A percentile compares a stretch with the other conserved stretches of the same genome.
Evolutionary conservation across 2,888 invertebrate species (phyloP).

Genomic region (Drosophila recens): DNA sequence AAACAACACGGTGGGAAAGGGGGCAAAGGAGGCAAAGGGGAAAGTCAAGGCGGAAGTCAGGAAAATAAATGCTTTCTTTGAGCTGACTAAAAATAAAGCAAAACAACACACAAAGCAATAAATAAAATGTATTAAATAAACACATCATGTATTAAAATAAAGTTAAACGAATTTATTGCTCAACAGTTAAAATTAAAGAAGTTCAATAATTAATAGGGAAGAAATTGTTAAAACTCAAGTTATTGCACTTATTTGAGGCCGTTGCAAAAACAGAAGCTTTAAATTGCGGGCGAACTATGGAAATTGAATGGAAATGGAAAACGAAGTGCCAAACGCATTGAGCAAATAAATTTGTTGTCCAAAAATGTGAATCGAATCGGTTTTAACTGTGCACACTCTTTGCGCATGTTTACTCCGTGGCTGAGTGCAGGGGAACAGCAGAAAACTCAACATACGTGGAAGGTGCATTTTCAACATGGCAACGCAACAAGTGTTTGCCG

Average conservation of each 20-base stretch:
- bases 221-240: not conserved
- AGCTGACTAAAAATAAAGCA: not conserved
- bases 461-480: slow-evolving; percentile 18
- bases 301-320: slow-evolving; percentile 21
- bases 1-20: not conserved
- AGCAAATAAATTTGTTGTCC: slow-evolving; percentile 62
- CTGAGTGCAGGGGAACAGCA: not conserved
- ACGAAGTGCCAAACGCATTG: slow-evolving; percentile 63
- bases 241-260: slow-evolving; percentile 14
- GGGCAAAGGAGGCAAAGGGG: not conserved
- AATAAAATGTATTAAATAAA: not conserved
- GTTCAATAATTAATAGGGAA: not conserved
- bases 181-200: no score
- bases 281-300: slow-evolving; percentile 6
- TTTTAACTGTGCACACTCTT: slow-evolving; percentile 17
- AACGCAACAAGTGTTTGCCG: slow-evolving; percentile 68
- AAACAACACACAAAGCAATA: not conserved
- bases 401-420: slow-evolving; percentile 44
- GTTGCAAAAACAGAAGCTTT: not conserved
- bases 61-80: slow-evolving; percentile 1
- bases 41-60: slow-evolving; percentile 16
- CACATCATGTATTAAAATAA: not conserved
- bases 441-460: not conserved
- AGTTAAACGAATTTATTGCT: no score
- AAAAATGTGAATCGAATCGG: slow-evolving; percentile 42